phyloP scores from a whole-genome alignment of 1,140 invertebrate genomes.

The Drosophila miranda region DNA sequence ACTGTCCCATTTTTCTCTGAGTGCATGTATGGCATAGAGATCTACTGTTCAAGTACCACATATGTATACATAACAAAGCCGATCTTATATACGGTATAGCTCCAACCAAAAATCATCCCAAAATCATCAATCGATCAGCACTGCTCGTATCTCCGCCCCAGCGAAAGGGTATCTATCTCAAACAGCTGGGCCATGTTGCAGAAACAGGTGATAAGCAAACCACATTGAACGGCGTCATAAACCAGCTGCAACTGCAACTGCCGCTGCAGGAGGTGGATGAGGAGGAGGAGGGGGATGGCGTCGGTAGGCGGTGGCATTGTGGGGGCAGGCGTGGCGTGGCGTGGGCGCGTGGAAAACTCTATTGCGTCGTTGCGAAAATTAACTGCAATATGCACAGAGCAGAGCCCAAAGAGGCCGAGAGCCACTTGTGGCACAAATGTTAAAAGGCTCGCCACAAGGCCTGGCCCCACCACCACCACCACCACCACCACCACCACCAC shows the following conservation, averaged over 20 bases:
- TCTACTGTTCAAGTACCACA: too few species aligned
- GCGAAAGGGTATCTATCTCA: slow-evolving; percentile 34
- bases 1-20: too few species aligned
- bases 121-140: neutral
- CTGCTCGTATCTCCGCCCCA: neutral
- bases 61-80: too few species aligned
- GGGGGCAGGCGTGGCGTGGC: slow-evolving; percentile 58
- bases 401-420: slow-evolving; percentile 17
- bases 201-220: slow-evolving; percentile 66
- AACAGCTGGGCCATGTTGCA: slow-evolving; percentile 46
- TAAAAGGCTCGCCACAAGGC: slow-evolving; percentile 62
- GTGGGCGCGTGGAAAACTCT: slow-evolving; percentile 53
- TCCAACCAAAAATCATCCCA: too few species aligned
- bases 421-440: slow-evolving; percentile 57
- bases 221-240: slow-evolving; percentile 62
- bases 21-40: too few species aligned
- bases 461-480: neutral
- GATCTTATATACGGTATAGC: too few species aligned
- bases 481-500: too few species aligned
- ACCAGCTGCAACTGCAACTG: slow-evolving; percentile 64
- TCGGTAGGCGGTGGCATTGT: neutral
- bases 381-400: slow-evolving; percentile 55
- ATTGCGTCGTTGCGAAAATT: slow-evolving; percentile 77
- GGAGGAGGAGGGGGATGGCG: too few species aligned
- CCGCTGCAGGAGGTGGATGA: slow-evolving; percentile 3